Evolutionary conservation across 1,140 invertebrate genomes (phyloP).

Genomic region (fruit fly (Drosophila melanogaster)): DNA sequence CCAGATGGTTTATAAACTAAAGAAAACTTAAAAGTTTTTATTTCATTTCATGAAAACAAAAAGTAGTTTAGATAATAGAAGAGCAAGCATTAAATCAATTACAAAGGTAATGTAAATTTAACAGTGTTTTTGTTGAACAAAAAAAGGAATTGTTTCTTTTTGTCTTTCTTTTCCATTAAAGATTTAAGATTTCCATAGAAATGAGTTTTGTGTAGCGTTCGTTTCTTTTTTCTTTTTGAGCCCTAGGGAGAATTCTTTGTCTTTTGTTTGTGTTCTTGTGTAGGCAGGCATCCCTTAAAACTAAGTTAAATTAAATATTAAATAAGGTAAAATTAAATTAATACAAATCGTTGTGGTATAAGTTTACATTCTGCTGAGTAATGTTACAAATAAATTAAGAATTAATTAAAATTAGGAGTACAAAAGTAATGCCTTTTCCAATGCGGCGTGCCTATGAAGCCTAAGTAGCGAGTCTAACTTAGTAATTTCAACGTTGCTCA

Average conservation of each 20-base stretch:
- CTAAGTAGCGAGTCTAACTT: constrained; percentile 43
- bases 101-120: constrained; percentile 50
- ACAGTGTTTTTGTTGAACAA: constrained; percentile 75
- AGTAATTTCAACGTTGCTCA: constrained; percentile 57
- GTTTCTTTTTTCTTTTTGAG: constrained; percentile 51
- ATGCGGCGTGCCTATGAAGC: constrained; percentile 10
- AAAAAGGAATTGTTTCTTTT: constrained; percentile 61
- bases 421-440: constrained; percentile 18
- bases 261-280: constrained; percentile 54
- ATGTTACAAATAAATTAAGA: constrained; percentile 61
- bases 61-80: constrained; percentile 29
- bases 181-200: constrained; percentile 23
- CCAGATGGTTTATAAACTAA: constrained; percentile 57
- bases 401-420: constrained; percentile 39
- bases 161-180: constrained; percentile 10
- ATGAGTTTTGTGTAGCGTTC: constrained; percentile 24
- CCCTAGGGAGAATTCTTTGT: constrained; percentile 84
- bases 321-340: constrained; percentile 67
- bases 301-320: constrained; percentile 52
- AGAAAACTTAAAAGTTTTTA: constrained; percentile 74
- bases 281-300: constrained; percentile 34
- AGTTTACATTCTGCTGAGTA: constrained; percentile 57
- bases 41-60: constrained; percentile 81
- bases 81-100: constrained; percentile 17
- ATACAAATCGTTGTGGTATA: constrained; percentile 71